A percentile compares a stretch with the other conserved stretches of the same genome.
These are phyloP conservation scores for Brenthis daphne DNA, from an alignment of 2,888 invertebrate genomes.

Conservation along the genomic window DNA sequence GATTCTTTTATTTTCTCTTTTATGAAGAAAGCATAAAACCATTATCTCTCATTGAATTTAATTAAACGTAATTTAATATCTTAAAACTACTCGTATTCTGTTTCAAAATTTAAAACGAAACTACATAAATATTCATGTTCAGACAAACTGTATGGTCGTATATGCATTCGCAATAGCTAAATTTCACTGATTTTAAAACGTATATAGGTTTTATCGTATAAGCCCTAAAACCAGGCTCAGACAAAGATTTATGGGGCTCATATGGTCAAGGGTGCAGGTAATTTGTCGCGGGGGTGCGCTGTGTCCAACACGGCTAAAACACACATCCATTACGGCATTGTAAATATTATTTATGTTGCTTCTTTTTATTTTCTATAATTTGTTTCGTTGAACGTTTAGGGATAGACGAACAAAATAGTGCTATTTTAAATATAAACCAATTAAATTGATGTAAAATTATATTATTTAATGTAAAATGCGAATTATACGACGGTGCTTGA, in stretches of 20 bases:
- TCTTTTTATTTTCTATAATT: not conserved
- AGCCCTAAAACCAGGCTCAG: constrained; percentile 45
- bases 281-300: constrained; percentile 56
- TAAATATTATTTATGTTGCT: constrained; percentile 7
- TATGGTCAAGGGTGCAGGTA: constrained; percentile 67
- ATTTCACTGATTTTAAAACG: constrained; percentile 13
- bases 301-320: constrained; percentile 41
- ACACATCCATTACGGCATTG: constrained; percentile 17
- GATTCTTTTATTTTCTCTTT: too few relatives aligned
- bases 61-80: too few relatives aligned
- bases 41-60: too few relatives aligned
- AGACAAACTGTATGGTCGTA: too few relatives aligned
- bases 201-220: constrained; percentile 31
- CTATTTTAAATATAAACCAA: too few relatives aligned
- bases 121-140: too few relatives aligned
- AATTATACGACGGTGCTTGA: too few relatives aligned
- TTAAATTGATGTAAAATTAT: constrained; percentile 25
- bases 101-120: too few relatives aligned
- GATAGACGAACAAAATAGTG: too few relatives aligned
- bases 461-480: not conserved
- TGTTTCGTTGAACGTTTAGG: not conserved
- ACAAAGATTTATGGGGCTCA: constrained; percentile 72
- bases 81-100: too few relatives aligned
- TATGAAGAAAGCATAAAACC: too few relatives aligned
- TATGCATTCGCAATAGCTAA: constrained; percentile 5